Conservation (phyloP, 2,113 vertebrate species). For the Ciconia maguari region DNA sequence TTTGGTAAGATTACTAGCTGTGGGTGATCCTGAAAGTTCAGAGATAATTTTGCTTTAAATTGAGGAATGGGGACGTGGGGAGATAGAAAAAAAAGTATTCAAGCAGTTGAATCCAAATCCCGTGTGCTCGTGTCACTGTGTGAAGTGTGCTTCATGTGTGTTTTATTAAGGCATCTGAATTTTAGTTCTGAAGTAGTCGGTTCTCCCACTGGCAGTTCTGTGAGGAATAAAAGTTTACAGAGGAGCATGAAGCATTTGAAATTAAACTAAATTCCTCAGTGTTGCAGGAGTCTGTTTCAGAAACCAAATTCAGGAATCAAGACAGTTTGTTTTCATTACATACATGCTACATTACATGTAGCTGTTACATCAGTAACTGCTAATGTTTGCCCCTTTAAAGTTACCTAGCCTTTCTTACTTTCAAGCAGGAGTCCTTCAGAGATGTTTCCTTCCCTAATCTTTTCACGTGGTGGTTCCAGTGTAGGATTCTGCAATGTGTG, state of each 20-base stretch:
- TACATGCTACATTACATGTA: no score
- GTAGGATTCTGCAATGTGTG: neutral
- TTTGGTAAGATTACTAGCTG: neutral
- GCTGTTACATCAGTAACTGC: neutral
- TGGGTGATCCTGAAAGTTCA: neutral
- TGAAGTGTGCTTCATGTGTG: neutral
- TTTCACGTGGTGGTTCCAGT: neutral
- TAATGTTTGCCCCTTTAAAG: neutral
- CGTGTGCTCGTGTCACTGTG: neutral
- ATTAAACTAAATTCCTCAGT: neutral
- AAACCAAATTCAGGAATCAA: neutral
- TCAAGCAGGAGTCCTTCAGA: neutral
- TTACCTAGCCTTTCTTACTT: neutral
- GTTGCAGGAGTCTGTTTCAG: neutral
- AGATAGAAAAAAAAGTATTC: neutral
- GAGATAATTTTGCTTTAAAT: neutral
- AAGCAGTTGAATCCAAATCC: neutral
- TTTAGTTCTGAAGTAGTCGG: neutral
- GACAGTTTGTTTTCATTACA: neutral
- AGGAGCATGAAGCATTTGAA: neutral
- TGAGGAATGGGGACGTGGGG: neutral
- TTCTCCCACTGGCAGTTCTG: neutral
- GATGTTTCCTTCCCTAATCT: neutral
- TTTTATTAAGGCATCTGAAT: neutral
- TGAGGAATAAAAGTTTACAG: neutral